phyloP scores from a whole-genome alignment of 2,797 vertebrate genomes.

The Peromyscus melanophrys region DNA sequence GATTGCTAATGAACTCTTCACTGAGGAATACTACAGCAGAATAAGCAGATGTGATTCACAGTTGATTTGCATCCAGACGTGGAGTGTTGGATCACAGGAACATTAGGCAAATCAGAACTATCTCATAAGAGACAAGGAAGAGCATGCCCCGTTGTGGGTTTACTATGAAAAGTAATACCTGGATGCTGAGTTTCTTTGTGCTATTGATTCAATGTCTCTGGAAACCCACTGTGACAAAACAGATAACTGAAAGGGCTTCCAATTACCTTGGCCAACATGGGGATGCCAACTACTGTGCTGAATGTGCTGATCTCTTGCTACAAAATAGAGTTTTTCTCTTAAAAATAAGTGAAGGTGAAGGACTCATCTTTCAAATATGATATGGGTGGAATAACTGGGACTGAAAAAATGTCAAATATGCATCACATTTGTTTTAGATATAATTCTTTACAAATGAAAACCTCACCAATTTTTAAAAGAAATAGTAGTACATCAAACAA shows the following conservation, averaged over 20 bases:
- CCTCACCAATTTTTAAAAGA: neutral
- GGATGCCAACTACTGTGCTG: neutral
- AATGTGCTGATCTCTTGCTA: neutral
- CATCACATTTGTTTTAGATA: neutral
- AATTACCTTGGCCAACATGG: neutral
- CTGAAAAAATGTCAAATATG: neutral
- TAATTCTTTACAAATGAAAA: neutral
- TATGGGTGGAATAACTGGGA: fast-evolving
- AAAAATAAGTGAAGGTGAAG: neutral
- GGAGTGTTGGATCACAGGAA: neutral
- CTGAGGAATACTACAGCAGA: neutral
- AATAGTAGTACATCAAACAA: neutral
- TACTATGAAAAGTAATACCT: neutral
- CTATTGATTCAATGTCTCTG: neutral
- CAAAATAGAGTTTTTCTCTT: neutral
- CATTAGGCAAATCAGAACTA: neutral
- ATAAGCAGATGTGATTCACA: neutral
- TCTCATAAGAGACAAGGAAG: neutral
- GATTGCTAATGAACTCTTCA: neutral
- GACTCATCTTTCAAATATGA: neutral
- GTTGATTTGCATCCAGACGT: neutral
- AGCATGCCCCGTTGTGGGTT: neutral
- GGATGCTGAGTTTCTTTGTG: neutral
- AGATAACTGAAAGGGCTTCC: neutral
- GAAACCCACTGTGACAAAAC: neutral